Base-by-base conservation (phyloP, 1,140 invertebrate species). In the Drosophila nikananu region DNA sequence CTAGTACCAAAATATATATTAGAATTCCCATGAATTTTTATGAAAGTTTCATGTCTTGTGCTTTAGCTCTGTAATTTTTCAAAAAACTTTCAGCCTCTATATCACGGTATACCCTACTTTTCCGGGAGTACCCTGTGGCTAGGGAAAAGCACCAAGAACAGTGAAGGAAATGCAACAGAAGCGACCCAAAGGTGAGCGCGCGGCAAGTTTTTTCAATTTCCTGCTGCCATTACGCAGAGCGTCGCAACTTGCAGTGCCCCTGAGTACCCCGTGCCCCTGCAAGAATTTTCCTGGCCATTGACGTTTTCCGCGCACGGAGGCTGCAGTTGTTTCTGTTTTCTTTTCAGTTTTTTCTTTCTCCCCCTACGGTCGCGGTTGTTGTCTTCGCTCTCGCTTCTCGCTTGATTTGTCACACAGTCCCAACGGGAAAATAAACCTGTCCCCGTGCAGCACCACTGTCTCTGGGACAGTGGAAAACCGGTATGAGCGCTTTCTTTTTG, bases 391-490 rank as follows among this genome's bases (percentile, higher is more conserved):
- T 74, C 71, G 70, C 67, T 78, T 83, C 67, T 86, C 86, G 86
- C 86, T 90, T 91, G 86, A 90, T 90, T 90, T 90, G 86, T 90
- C 86, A 86, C 86, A 82, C 77, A 83, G 73, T 84, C 81, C 81
- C 81, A 84, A 84, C 81, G 81, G 81, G 82, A 90, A 89, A 89
- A 83, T 90, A 89, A 90, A 86, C 84, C 86, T 80, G 83, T 80
- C 83, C 71, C 77, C 61, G 67, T 37, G 67, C 60, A 65, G 48
- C 32, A 66, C 62, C 46, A 42, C 55, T 77, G 66, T 72, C 77
- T 80, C 58, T 83, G 72, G 73, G 67, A 74, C 72, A 49, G 72
- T 77, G 75, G 73, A 76, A 80, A 89, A 89, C 86, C 86, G 86
- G 86, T 90, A 89, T 80, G 78, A 73, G 66, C 76, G 86, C 86